Conservation (phyloP, 2,797 vertebrate species). For the Sebastes diaconus region DNA sequence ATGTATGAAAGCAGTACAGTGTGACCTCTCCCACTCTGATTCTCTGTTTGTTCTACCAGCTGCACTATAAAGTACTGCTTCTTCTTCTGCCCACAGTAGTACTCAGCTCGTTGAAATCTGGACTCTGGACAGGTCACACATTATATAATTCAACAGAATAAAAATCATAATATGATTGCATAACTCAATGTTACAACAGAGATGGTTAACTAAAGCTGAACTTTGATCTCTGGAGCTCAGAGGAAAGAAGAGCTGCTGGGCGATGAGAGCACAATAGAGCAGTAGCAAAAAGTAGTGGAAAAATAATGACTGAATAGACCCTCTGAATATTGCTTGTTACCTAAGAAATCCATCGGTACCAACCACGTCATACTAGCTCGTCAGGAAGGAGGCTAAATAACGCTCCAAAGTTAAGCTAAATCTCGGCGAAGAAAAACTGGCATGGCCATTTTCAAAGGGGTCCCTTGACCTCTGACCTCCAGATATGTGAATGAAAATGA, state of each 20-base stretch:
- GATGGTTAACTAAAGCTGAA: slow-evolving; percentile 27
- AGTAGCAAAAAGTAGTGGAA: background rate
- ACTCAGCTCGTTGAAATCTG: slow-evolving; percentile 25
- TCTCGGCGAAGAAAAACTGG: too few relatives aligned
- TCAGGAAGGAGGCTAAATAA: too few relatives aligned
- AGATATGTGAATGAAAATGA: too few relatives aligned
- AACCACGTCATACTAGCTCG: too few relatives aligned
- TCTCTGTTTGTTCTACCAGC: slow-evolving; percentile 12
- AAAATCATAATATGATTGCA: background rate
- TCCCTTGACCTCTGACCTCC: too few relatives aligned
- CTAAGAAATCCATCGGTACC: too few relatives aligned
- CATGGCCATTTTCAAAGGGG: too few relatives aligned
- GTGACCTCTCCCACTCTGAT: slow-evolving; percentile 28
- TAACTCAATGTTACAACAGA: background rate
- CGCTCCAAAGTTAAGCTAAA: too few relatives aligned
- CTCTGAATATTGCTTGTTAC: too few relatives aligned
- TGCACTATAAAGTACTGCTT: background rate
- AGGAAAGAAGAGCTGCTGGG: background rate
- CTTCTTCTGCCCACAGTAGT: slow-evolving; percentile 16
- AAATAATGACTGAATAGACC: background rate
- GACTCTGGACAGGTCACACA: slow-evolving; percentile 25
- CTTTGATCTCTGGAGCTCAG: slow-evolving; percentile 4
- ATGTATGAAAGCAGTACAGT: background rate
- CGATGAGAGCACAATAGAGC: background rate
- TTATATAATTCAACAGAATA: slow-evolving; percentile 10